Conservation (phyloP, 2,113 vertebrate species). For the Cephalopholis sonnerati region DNA sequence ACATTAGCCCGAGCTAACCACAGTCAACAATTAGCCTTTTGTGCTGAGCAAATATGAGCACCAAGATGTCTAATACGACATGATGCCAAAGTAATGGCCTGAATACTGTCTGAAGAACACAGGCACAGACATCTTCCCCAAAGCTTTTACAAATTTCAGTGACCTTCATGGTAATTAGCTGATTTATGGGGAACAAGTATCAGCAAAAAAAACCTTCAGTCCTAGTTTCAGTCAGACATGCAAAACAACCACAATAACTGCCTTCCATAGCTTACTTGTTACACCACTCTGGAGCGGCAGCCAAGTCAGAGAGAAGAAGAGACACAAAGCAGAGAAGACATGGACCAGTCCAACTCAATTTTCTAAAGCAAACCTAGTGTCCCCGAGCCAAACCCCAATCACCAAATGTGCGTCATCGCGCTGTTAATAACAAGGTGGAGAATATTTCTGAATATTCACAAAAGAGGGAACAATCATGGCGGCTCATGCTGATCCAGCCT, state of each 20-base stretch:
- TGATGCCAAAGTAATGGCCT: not conserved
- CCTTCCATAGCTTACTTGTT: not conserved
- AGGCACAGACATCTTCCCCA: not conserved
- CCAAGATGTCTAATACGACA: not conserved
- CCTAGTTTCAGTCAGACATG: not conserved
- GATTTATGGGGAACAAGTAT: not conserved
- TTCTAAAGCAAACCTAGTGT: slow-evolving; percentile 23
- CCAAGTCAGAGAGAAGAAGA: slow-evolving; percentile 18
- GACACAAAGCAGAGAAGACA: slow-evolving; percentile 38
- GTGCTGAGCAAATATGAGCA: not conserved
- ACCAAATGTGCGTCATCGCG: slow-evolving; percentile 48
- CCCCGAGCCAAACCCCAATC: slow-evolving; percentile 64
- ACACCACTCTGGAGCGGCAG: not conserved
- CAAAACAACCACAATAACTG: not conserved
- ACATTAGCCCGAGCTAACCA: not conserved
- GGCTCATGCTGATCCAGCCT: slow-evolving; percentile 35
- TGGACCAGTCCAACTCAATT: slow-evolving; percentile 27
- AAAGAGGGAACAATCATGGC: slow-evolving; percentile 56
- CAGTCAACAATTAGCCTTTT: not conserved
- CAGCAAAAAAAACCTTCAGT: not conserved
- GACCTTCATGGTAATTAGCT: not conserved
- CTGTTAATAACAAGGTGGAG: slow-evolving; percentile 53
- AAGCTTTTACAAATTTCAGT: not conserved
- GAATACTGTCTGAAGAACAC: not conserved
- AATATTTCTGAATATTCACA: slow-evolving; percentile 52